Evolutionary conservation across 2,113 vertebrate genomes (phyloP).

Genomic region (Cichladusa arquata): DNA sequence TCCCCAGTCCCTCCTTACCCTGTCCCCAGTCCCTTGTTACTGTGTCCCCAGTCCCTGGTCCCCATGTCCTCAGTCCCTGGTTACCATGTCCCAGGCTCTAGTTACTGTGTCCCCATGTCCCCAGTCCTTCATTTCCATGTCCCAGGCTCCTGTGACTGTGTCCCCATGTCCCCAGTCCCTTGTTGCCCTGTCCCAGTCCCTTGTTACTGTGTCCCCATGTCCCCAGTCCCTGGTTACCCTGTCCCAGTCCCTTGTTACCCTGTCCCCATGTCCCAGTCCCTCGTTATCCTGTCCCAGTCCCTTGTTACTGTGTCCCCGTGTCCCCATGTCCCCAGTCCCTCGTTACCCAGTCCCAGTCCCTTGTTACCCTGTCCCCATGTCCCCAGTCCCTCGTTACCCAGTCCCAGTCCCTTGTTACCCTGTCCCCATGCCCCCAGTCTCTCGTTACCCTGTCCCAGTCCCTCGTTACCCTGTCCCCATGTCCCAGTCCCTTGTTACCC

Average conservation of each 20-base stretch:
- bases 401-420: not conserved
- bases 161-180: not conserved
- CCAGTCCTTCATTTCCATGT: accelerated
- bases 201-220: accelerated
- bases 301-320: not conserved
- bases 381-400: not conserved
- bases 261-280: not conserved
- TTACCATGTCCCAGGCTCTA: not conserved
- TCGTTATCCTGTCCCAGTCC: not conserved
- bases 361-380: constrained; percentile 58
- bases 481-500: too few relatives aligned
- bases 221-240: too few relatives aligned
- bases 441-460: accelerated
- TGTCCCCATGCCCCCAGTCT: not conserved
- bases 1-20: not conserved
- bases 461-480: accelerated
- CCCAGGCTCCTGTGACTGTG: accelerated
- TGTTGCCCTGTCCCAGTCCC: accelerated
- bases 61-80: not conserved
- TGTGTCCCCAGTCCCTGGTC: accelerated
- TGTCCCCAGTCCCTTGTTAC: accelerated
- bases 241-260: too few relatives aligned
- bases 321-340: not conserved
- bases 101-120: not conserved
- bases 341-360: not conserved